Evolutionary conservation across 35 echinoderm and acorn worm genomes (phyloP).

Genomic region (Hemicentrotus pulcherrimus): DNA sequence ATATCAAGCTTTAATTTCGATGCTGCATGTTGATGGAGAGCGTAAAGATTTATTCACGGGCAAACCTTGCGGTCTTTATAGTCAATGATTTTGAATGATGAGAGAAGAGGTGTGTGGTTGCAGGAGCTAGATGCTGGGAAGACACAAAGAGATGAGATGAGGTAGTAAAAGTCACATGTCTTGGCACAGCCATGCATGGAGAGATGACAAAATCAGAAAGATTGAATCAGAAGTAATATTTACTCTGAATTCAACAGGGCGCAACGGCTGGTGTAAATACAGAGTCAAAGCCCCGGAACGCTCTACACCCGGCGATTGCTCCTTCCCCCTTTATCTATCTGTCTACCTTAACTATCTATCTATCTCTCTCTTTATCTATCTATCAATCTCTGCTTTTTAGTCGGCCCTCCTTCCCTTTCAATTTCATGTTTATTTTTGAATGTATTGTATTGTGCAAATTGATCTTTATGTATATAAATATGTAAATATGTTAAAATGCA

Average conservation of each 20-base stretch:
- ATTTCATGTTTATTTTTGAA: too few species aligned
- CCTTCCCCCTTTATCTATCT: neutral
- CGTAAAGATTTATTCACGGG: conserved; percentile 29
- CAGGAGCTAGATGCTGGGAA: neutral
- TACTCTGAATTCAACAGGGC: conserved; percentile 37
- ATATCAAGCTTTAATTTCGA: conserved; percentile 24
- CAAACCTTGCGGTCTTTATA: neutral
- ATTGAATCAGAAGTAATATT: conserved; percentile 21
- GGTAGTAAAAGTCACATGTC: conserved; percentile 22
- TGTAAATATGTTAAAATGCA: too few species aligned
- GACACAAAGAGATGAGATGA: conserved; percentile 22
- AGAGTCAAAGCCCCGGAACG: conserved; percentile 3
- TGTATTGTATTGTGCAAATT: too few species aligned
- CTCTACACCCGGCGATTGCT: neutral
- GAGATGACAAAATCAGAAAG: conserved; percentile 27
- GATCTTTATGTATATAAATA: too few species aligned
- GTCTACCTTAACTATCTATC: neutral
- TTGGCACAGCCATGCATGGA: neutral
- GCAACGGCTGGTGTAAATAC: conserved; percentile 36
- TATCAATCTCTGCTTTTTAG: too few species aligned
- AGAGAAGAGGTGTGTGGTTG: neutral
- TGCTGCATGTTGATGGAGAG: conserved; percentile 30
- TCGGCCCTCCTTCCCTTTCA: too few species aligned
- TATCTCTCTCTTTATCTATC: neutral
- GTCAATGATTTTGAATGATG: neutral